Evolutionary conservation across 2,888 invertebrate genomes (phyloP).

Genomic region (Psylliodes chrysocephalus): DNA sequence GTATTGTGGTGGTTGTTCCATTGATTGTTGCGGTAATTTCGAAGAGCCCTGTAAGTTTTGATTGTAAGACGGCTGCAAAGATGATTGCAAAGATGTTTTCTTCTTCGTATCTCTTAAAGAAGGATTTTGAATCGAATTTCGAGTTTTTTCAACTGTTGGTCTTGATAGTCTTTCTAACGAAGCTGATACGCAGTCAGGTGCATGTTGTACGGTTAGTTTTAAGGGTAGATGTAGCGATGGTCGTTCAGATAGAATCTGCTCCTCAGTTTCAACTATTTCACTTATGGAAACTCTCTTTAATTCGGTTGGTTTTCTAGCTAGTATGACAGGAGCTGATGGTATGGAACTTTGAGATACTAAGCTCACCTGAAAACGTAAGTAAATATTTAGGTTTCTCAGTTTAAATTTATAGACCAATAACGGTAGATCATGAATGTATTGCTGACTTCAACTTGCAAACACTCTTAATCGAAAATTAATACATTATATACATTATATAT

Average conservation of each 20-base stretch:
- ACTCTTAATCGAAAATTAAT: too few relatives aligned
- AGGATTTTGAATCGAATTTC: too few relatives aligned
- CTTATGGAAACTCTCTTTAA: neutral
- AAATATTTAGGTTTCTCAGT: too few relatives aligned
- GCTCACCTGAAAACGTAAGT: conserved; percentile 28
- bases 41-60: too few relatives aligned
- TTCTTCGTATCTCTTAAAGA: too few relatives aligned
- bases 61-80: neutral
- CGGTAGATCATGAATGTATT: too few relatives aligned
- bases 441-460: too few relatives aligned
- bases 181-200: too few relatives aligned
- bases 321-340: conserved; percentile 32
- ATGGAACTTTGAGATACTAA: conserved; percentile 34
- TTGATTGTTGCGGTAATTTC: neutral
- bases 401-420: neutral
- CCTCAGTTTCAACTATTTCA: conserved; percentile 3
- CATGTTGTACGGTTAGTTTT: neutral
- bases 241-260: neutral
- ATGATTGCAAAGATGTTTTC: neutral
- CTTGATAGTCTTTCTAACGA: too few relatives aligned
- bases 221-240: neutral
- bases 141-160: too few relatives aligned
- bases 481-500: too few relatives aligned
- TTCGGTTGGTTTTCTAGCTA: conserved; percentile 22
- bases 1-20: neutral